These are phyloP conservation scores for Chloroceryle inda DNA, from an alignment of 2,797 vertebrate species.

Conservation along the genomic window DNA sequence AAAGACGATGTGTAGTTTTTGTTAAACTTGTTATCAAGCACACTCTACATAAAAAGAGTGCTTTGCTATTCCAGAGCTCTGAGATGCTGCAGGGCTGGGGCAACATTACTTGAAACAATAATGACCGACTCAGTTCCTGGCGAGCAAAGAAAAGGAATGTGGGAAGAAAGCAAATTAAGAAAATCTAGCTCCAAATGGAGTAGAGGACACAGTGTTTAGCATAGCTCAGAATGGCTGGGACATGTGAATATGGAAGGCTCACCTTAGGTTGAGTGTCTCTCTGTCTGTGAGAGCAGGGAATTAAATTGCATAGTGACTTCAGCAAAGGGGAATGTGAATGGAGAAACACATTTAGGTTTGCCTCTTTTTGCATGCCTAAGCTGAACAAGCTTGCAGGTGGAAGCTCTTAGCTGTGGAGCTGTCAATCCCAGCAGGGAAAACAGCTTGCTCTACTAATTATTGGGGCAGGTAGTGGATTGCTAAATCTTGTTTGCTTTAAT, in stretches of 20 bases:
- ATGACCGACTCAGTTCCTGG: background rate
- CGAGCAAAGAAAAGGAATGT: background rate
- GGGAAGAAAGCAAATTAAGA: background rate
- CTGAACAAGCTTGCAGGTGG: background rate
- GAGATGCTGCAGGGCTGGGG: background rate
- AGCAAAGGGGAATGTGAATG: background rate
- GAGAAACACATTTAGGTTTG: background rate
- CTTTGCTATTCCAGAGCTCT: background rate
- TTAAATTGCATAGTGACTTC: background rate
- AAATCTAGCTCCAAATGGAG: background rate
- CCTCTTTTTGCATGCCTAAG: background rate
- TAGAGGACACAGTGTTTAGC: background rate
- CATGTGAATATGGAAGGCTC: background rate
- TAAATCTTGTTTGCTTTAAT: conserved; percentile 37
- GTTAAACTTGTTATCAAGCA: background rate
- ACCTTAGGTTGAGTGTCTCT: background rate
- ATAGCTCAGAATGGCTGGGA: accelerated
- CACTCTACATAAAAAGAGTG: background rate
- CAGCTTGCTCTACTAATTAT: background rate
- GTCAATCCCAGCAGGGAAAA: background rate
- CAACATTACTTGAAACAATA: background rate
- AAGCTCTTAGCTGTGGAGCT: background rate
- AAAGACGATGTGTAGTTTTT: background rate
- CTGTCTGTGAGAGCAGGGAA: background rate
- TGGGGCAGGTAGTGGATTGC: background rate